Base-by-base conservation (phyloP, 2,797 vertebrate species). In the Allobates femoralis region DNA sequence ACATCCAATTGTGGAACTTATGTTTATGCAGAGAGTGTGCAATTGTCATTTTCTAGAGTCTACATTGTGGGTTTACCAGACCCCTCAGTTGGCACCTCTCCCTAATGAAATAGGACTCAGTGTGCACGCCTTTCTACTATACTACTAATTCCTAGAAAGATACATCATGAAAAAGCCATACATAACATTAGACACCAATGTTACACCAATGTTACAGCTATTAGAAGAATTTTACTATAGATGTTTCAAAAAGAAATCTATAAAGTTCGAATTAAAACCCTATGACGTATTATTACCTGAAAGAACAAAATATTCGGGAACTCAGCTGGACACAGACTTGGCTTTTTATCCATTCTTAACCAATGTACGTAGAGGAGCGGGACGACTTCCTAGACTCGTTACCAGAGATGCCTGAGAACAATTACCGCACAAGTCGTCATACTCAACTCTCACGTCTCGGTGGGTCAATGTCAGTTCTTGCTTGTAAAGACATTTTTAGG, bases 401-500 rank as follows among this genome's bases (percentile, higher is more conserved):
- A 34, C 11, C 8, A 46, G 41, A n/a, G 30, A 85, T 56, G 62
- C 21, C 75, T 79, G 60, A 85, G n/a, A 85, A 5, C 83, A 85
- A 85, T 69, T 85, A 79, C 19, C 7, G 41, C 41, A 46, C 6
- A 67, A 66, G 34, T 32, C 74, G 69, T 78, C 10, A 32, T 74
- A 69, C 41, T 32, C 28, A 46, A 53, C 58, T 23, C 37, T 32
- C 12, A 56, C 58, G 53, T 34, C 62, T n/a, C 75, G 21, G 6
- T 77, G 37, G 26, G 58, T 66, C 56, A 23, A 32, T 62, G 60
- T 78, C 77, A 58, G 78, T 37, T 51, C 12, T 41, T 56, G 21
- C 75, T 79, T 66, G 75, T 84, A 84, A 84, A 77, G 58, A 34
- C 18, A 21, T 67, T 19, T n/a, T 32, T 67, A 67, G 64, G 28